Percentiles rank a stretch among this genome's conserved stretches.
Evolutionary conservation across 2,888 invertebrate genomes (phyloP).

Genomic region (Nephrocerus scutellatus): DNA sequence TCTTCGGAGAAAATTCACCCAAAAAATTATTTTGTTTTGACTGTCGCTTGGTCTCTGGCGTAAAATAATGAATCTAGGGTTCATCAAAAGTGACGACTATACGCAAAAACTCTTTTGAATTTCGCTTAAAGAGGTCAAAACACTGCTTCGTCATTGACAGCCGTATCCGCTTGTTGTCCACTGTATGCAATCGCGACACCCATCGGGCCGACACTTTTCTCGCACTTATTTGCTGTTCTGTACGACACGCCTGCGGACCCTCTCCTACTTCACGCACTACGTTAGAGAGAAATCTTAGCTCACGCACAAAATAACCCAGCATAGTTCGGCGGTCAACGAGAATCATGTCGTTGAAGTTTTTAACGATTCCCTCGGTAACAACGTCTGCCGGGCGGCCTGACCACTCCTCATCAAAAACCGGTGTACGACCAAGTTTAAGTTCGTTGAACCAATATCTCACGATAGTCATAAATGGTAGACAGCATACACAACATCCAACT

Average conservation of each 20-base stretch:
- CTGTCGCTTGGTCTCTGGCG: too few relatives aligned
- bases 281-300: too few relatives aligned
- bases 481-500: slow-evolving; percentile 9
- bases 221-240: not conserved
- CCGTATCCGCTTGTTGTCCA: too few relatives aligned
- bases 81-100: too few relatives aligned
- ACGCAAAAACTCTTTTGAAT: too few relatives aligned
- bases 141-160: too few relatives aligned
- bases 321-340: slow-evolving; percentile 7
- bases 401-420: slow-evolving; percentile 2
- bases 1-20: too few relatives aligned
- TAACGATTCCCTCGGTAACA: slow-evolving; percentile 7
- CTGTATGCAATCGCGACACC: not conserved
- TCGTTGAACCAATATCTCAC: not conserved
- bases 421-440: not conserved
- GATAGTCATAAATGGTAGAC: too few relatives aligned
- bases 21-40: too few relatives aligned
- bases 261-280: not conserved
- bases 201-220: not conserved
- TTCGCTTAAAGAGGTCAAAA: too few relatives aligned
- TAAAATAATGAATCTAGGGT: too few relatives aligned
- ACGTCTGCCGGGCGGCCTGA: slow-evolving; percentile 6
- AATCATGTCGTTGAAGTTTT: slow-evolving; percentile 7
- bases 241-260: too few relatives aligned
- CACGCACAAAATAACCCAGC: not conserved